A percentile compares a stretch with the other conserved stretches of the same genome.
Evolutionary conservation across 1,140 invertebrate species (phyloP).

Genomic region (Yoshiicerus persimilis): DNA sequence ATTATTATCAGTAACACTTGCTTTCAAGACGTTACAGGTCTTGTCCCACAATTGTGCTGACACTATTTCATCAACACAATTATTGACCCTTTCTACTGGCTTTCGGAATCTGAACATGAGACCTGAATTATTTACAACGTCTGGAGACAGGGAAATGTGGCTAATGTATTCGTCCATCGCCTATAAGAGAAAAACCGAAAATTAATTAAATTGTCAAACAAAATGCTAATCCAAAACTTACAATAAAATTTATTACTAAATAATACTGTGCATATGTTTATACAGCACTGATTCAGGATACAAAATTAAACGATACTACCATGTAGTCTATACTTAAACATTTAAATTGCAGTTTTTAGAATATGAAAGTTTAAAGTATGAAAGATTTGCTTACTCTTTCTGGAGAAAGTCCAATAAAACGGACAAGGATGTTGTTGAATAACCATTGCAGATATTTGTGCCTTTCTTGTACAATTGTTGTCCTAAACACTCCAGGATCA

Average conservation of each 20-base stretch:
- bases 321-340: no score
- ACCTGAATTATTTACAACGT: background rate
- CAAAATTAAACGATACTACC: no score
- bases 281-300: no score
- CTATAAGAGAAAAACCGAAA: background rate
- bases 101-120: background rate
- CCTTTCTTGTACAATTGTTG: background rate
- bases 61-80: background rate
- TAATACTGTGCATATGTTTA: no score
- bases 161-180: background rate
- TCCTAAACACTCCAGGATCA: background rate
- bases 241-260: no score
- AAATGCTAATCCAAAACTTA: no score
- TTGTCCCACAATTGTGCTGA: background rate
- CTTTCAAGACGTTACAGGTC: background rate
- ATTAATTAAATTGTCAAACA: no score
- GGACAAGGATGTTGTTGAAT: background rate
- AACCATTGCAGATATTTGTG: background rate
- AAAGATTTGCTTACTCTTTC: background rate
- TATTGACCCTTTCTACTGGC: background rate
- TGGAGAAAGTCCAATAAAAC: background rate
- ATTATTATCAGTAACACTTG: no score
- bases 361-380: no score
- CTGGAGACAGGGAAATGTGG: background rate
- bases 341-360: no score